Conservation (phyloP, 1,140 invertebrate species). For the Camponotus floridanus region DNA sequence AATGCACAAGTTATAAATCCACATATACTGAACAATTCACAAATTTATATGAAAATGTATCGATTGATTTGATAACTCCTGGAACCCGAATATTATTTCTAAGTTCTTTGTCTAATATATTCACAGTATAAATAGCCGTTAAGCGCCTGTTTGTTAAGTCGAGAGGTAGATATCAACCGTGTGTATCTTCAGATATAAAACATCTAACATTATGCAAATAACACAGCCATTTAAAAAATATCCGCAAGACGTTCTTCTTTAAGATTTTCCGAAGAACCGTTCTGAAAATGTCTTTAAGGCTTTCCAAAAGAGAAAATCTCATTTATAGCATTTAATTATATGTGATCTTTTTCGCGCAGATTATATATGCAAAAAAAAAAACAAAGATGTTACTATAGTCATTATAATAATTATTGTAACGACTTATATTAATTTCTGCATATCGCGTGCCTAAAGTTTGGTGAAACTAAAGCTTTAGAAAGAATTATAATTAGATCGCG, state of each 20-base stretch:
- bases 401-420: conserved; percentile 53
- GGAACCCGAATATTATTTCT: conserved; percentile 21
- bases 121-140: conserved; percentile 9
- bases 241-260: conserved; percentile 28
- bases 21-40: conserved; percentile 3
- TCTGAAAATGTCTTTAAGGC: conserved; percentile 3
- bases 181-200: conserved; percentile 36
- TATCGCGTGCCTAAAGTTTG: conserved; percentile 49
- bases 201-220: conserved; percentile 7
- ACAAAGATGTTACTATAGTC: conserved; percentile 22
- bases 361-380: not conserved
- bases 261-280: conserved; percentile 8
- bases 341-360: conserved; percentile 11
- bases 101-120: conserved; percentile 27
- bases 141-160: conserved; percentile 30
- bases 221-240: conserved; percentile 20
- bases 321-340: conserved; percentile 18
- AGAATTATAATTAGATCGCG: conserved; percentile 53
- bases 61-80: conserved; percentile 28
- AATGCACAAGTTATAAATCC: not conserved
- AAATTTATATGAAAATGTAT: not conserved
- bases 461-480: conserved; percentile 41
- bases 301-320: not conserved
- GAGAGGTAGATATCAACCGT: conserved; percentile 5
- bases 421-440: conserved; percentile 43